Conservation (phyloP, 2,113 vertebrate genomes). For the Scytalopus superciliaris region DNA sequence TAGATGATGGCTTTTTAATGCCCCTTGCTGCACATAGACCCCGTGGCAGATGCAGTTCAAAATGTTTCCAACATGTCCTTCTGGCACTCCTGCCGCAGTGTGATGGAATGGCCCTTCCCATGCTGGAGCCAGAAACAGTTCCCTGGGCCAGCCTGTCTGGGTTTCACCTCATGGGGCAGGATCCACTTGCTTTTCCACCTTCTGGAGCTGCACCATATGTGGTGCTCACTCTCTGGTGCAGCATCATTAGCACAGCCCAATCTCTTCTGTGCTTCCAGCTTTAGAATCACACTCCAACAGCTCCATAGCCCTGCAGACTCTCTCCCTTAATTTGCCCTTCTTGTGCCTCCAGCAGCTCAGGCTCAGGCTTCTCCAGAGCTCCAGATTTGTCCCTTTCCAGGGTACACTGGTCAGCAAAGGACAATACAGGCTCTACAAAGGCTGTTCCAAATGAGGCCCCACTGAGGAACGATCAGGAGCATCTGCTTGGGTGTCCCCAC, state of each 20-base stretch:
- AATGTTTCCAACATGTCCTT: neutral
- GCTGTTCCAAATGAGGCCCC: neutral
- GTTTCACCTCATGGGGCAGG: neutral
- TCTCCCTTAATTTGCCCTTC: neutral
- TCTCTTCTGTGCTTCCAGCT: neutral
- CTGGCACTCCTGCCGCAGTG: neutral
- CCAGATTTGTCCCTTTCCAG: neutral
- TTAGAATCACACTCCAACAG: accelerated
- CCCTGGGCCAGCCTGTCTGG: neutral
- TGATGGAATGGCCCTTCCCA: neutral
- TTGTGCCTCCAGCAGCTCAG: neutral
- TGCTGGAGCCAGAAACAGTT: neutral
- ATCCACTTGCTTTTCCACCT: accelerated
- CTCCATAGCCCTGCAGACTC: neutral
- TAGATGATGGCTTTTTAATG: neutral
- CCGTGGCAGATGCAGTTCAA: neutral
- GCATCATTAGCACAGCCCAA: accelerated
- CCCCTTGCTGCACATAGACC: neutral
- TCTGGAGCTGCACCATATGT: neutral
- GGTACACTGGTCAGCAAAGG: neutral
- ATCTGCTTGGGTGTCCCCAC: neutral
- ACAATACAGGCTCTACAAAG: neutral
- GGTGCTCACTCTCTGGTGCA: neutral
- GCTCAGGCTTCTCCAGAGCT: neutral
- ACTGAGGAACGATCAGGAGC: neutral